Percentiles rank a stretch among this genome's conserved stretches.
Conservation (phyloP, 2,113 vertebrate genomes). For the Hepsetus odoe region DNA sequence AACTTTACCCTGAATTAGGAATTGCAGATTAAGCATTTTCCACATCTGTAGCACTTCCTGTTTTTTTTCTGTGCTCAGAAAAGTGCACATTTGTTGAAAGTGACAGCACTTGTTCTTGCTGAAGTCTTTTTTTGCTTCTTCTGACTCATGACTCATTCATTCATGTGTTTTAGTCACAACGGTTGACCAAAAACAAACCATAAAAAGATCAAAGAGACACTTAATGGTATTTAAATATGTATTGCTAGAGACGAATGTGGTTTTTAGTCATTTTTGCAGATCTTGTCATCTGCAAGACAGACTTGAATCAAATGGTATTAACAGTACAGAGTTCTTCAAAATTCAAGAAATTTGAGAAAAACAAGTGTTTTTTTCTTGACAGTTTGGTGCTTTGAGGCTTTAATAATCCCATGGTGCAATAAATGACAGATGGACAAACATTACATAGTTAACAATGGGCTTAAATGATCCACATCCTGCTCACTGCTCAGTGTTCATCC, state of each 20-base stretch:
- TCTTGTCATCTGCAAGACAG: too few species aligned
- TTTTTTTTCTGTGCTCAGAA: slow-evolving; percentile 58
- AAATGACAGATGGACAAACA: background rate
- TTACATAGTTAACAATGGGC: background rate
- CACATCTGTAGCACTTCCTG: slow-evolving; percentile 61
- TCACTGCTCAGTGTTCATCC: too few species aligned
- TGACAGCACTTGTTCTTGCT: slow-evolving; percentile 20
- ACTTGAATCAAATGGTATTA: background rate
- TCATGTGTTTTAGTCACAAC: slow-evolving; percentile 1
- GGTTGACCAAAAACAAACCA: too few species aligned
- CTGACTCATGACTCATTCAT: slow-evolving; percentile 57
- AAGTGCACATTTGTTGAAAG: slow-evolving; percentile 13
- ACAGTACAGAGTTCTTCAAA: background rate
- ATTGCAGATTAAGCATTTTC: slow-evolving; percentile 67
- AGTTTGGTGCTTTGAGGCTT: background rate
- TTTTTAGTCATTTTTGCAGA: background rate
- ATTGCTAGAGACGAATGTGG: background rate
- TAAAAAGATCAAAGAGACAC: too few species aligned
- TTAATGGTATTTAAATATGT: background rate
- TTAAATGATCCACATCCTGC: too few species aligned
- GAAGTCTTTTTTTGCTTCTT: slow-evolving; percentile 38
- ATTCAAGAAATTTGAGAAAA: too few species aligned
- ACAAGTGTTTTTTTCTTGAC: background rate
- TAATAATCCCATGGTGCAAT: background rate
- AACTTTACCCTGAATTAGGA: slow-evolving; percentile 64